Percentiles rank a stretch among this genome's conserved stretches.
Conservation (phyloP, 2,888 invertebrate genomes). For the Sussaba pulchella region DNA sequence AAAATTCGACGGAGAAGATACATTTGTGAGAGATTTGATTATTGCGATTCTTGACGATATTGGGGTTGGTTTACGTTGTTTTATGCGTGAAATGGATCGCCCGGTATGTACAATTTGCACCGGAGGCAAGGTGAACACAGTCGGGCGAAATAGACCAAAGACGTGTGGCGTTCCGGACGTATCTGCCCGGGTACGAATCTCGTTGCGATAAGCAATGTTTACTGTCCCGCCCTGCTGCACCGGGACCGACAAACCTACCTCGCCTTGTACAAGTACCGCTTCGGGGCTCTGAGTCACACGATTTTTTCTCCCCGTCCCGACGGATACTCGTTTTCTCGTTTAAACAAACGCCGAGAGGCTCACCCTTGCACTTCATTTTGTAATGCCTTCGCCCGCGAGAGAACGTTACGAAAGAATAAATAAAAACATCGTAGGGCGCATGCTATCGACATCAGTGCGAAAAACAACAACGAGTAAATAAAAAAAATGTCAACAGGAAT, state of each 20-base stretch:
- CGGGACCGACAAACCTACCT: not conserved
- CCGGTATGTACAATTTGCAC: constrained; percentile 51
- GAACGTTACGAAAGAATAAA: too few species aligned
- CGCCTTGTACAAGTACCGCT: not conserved
- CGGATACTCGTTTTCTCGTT: constrained; percentile 31
- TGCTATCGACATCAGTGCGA: not conserved
- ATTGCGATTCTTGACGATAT: too few species aligned
- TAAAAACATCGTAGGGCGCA: not conserved
- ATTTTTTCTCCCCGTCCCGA: not conserved
- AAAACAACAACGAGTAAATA: not conserved
- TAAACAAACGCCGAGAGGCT: constrained; percentile 50
- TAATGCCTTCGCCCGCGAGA: constrained; percentile 17
- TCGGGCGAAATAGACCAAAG: constrained; percentile 39
- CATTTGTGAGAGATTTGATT: too few species aligned
- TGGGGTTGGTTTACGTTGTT: not conserved
- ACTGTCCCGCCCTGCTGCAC: constrained; percentile 56
- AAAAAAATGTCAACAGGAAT: too few species aligned
- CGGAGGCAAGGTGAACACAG: constrained; percentile 19
- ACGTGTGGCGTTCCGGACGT: constrained; percentile 54
- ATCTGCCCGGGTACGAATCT: constrained; percentile 60
- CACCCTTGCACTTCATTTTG: constrained; percentile 28
- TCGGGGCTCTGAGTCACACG: constrained; percentile 10
- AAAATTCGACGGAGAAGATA: too few species aligned
- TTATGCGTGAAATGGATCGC: not conserved
- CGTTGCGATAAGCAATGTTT: constrained; percentile 68